A percentile compares a stretch with the other conserved stretches of the same genome.
Conservation (phyloP, 1,140 invertebrate species). For the Meloidogyne floridensis region DNA sequence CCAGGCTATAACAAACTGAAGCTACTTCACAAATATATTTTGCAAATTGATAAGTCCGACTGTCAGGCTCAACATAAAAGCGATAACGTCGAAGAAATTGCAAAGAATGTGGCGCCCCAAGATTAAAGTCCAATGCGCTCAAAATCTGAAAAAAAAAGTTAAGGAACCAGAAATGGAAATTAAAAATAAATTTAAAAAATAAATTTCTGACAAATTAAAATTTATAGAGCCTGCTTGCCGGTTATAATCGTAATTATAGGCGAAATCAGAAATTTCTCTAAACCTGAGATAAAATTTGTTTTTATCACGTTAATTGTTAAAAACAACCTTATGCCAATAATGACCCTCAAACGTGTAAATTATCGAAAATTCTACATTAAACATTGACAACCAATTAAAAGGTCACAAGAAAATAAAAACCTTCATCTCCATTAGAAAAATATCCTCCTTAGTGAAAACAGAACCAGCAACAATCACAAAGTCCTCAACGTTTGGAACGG, state of each 20-base stretch:
- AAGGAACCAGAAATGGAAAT: too few species aligned
- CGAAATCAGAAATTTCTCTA: too few species aligned
- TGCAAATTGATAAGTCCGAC: slow-evolving; percentile 11
- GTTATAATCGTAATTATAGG: too few species aligned
- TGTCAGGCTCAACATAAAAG: slow-evolving; percentile 21
- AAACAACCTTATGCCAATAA: not conserved
- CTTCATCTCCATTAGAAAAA: slow-evolving; percentile 36
- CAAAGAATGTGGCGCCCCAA: slow-evolving; percentile 19
- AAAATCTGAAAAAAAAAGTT: slow-evolving; percentile 28
- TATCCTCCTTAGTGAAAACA: slow-evolving; percentile 29
- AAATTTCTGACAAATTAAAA: not conserved
- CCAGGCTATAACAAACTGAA: slow-evolving; percentile 21
- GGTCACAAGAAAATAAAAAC: not conserved
- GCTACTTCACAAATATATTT: slow-evolving; percentile 41
- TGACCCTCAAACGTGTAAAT: not conserved
- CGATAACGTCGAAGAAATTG: slow-evolving; percentile 39
- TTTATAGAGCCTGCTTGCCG: too few species aligned
- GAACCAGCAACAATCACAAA: slow-evolving; percentile 28
- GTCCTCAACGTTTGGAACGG: slow-evolving; percentile 66
- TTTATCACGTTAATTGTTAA: too few species aligned
- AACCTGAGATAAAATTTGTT: too few species aligned
- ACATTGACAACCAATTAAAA: too few species aligned
- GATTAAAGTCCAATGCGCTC: slow-evolving; percentile 20
- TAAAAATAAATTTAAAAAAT: not conserved
- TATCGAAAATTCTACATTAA: not conserved